phyloP scores from a whole-genome alignment of 2,113 vertebrate genomes.

The Chlorocebus sabaeus region DNA sequence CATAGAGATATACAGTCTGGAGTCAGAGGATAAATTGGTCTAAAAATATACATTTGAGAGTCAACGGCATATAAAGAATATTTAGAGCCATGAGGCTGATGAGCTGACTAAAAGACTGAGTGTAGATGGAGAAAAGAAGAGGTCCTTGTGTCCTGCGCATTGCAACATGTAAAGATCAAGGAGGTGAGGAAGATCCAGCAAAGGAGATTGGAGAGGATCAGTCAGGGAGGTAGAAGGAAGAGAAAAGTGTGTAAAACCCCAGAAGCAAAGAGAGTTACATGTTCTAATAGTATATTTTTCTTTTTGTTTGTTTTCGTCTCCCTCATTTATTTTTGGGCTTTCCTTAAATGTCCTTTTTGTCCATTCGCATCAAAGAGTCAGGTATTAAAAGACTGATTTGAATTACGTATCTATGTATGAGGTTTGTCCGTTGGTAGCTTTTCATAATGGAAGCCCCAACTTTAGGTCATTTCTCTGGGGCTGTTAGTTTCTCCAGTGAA shows the following conservation, averaged over 20 bases:
- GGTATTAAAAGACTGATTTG: not conserved
- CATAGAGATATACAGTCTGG: not conserved
- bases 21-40: not conserved
- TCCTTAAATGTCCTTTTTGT: not conserved
- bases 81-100: not conserved
- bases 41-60: not conserved
- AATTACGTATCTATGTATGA: not conserved
- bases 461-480: conserved; percentile 16
- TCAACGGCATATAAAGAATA: not conserved
- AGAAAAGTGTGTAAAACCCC: not conserved
- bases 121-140: not conserved
- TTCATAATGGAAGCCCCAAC: not conserved
- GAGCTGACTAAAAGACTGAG: not conserved
- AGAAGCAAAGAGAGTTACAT: not conserved
- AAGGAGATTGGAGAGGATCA: not conserved
- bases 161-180: not conserved
- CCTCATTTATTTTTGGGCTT: conserved; percentile 8
- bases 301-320: not conserved
- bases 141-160: not conserved
- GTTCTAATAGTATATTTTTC: not conserved
- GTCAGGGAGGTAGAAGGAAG: not conserved
- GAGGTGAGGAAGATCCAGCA: not conserved
- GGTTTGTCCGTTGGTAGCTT: not conserved
- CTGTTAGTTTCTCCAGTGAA: not conserved
- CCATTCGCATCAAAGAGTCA: not conserved